These are phyloP conservation scores for Sinodicranocentrus sp. DNA, from an alignment of 2,888 invertebrate species.

Conservation along the genomic window DNA sequence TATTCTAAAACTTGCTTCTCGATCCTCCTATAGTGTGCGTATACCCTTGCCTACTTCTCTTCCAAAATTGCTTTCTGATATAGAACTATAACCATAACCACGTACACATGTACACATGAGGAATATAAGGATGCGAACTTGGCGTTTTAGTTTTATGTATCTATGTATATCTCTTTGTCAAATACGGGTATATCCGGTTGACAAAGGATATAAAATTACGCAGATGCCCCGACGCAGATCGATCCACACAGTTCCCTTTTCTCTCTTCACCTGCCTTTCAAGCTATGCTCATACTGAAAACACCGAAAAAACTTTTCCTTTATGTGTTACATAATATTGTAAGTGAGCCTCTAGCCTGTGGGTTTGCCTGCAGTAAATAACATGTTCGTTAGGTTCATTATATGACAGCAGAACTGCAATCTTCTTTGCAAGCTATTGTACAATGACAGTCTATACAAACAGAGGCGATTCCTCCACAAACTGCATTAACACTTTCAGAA, in stretches of 20 bases:
- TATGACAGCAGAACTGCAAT: too few relatives aligned
- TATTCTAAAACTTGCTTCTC: slow-evolving; percentile 31
- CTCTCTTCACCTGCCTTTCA: slow-evolving; percentile 44
- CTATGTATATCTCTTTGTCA: slow-evolving; percentile 19
- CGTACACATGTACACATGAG: not conserved
- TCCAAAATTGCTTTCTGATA: slow-evolving; percentile 15
- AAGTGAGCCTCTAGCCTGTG: too few relatives aligned
- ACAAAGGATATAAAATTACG: slow-evolving; percentile 63
- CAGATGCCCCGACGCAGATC: slow-evolving; percentile 72
- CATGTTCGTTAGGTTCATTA: too few relatives aligned
- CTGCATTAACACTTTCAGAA: too few relatives aligned
- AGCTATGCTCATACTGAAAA: slow-evolving; percentile 10
- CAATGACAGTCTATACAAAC: too few relatives aligned
- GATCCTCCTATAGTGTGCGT: not conserved
- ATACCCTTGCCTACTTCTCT: not conserved
- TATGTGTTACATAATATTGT: slow-evolving; percentile 19
- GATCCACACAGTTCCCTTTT: slow-evolving; percentile 64
- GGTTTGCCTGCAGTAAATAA: too few relatives aligned
- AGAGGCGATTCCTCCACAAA: too few relatives aligned
- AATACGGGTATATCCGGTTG: slow-evolving; percentile 59
- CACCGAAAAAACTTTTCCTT: slow-evolving; percentile 23
- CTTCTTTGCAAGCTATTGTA: too few relatives aligned
- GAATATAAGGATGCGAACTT: slow-evolving; percentile 22
- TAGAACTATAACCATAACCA: not conserved
- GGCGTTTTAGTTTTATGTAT: not conserved